Base-by-base conservation (phyloP, 1,140 invertebrate genomes). In the Penaeus vannamei region DNA sequence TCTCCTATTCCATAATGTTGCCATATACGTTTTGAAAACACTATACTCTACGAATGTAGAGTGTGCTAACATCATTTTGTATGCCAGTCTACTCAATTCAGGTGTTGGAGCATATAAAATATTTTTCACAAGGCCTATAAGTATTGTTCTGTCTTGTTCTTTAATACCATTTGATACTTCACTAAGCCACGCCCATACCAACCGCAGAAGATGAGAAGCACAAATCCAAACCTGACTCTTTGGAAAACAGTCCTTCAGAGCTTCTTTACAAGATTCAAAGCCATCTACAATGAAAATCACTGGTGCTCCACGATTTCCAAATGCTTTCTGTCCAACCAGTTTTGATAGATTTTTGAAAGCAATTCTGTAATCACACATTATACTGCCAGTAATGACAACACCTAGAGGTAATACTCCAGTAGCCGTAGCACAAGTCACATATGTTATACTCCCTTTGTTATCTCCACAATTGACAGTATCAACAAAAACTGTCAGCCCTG, bases 1-100 rank as follows among this genome's bases (percentile, higher is more conserved):
- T 81, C 79, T 81, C 46, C 79, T 81, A 26, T 59, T 23, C 77
- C 77, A 80, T 53, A 80, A 80, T 53, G 77, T 80, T 80, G 77
- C 77, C 32, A 80, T 29, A 23, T 80, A 80, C 53, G 79, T 81
- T 12, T 81, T 42, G 36, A 81, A 81, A 19, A 81, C 79, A 26
- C 36, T 29, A 60, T 81, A 81, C 36, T 81, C 23, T n/a, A n/a
- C 60, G 29, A 59, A 81, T 59, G 17, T 60, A 59, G 2, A 14
- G 29, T 81, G 23, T 81, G 36, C 53, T 59, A 81, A 59, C 46
- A 81, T n/a, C 46, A 59, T 23, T 60, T 29, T 81, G 23, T 81
- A 81, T 23, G 79, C 19, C 46, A 81, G 46, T 14, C 23, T 81
- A 29, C 79, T 81, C 14, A 26, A 26, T 23, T 81, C 46, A 80